Evolutionary conservation across 35 echinoderm and acorn worm genomes (phyloP).

Genomic region (Ptychodera flava): DNA sequence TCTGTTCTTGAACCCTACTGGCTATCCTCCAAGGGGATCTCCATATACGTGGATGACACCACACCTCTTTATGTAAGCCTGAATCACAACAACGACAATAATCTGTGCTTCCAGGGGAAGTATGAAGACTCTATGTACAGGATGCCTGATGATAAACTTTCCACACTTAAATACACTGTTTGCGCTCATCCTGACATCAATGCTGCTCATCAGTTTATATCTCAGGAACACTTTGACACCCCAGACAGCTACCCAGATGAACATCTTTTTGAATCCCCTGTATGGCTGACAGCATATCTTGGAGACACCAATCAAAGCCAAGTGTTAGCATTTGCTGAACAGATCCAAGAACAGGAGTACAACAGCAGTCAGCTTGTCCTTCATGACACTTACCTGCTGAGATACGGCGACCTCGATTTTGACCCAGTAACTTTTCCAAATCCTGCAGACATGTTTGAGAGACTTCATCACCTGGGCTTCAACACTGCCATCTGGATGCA

Average conservation of each 20-base stretch:
- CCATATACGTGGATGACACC: conserved; percentile 37
- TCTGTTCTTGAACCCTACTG: conserved; percentile 83
- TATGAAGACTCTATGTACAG: conserved; percentile 14
- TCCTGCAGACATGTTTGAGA: conserved; percentile 30
- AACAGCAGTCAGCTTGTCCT: conserved; percentile 55
- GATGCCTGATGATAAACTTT: conserved; percentile 8
- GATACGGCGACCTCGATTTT: conserved; percentile 75
- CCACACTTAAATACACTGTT: conserved; percentile 61
- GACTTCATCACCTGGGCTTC: conserved; percentile 43
- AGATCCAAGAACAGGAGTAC: conserved; percentile 37
- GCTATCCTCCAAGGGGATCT: conserved; percentile 80
- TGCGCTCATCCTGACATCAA: conserved; percentile 50
- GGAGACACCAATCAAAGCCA: conserved; percentile 17
- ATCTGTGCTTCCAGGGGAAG: conserved; percentile 30
- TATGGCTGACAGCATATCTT: conserved; percentile 60
- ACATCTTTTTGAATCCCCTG: conserved; percentile 54
- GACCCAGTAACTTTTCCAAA: conserved; percentile 37
- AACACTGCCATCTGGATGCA: conserved; percentile 33
- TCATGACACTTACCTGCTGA: conserved; percentile 27
- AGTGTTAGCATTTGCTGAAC: conserved; percentile 29
- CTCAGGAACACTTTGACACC: conserved; percentile 35
- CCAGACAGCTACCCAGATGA: conserved; percentile 49
- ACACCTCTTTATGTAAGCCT: conserved; percentile 62
- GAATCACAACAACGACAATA: neutral
- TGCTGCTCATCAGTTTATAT: conserved; percentile 41